A percentile compares a stretch with the other conserved stretches of the same genome.
Evolutionary conservation across 1,140 invertebrate genomes (phyloP).

Genomic region (Temnothorax curvispinosus): DNA sequence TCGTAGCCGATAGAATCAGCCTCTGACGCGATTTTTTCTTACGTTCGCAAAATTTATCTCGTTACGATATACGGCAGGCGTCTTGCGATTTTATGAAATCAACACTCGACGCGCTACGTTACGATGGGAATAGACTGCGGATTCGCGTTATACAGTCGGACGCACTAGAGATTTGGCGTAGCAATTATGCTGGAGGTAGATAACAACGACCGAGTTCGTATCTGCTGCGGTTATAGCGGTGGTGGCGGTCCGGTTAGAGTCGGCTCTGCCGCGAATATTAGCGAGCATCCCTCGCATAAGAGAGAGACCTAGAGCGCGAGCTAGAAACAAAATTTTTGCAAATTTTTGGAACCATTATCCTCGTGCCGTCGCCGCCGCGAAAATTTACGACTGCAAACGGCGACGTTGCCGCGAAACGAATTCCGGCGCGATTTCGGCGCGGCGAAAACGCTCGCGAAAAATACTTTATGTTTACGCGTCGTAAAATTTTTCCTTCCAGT

Average conservation of each 20-base stretch:
- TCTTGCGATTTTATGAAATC: constrained; percentile 27
- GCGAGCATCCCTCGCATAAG: neutral
- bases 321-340: neutral
- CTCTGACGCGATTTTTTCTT: neutral
- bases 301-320: neutral
- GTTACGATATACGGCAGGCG: neutral
- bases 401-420: constrained; percentile 23
- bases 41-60: neutral
- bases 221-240: constrained; percentile 55
- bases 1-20: constrained; percentile 18
- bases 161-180: constrained; percentile 52
- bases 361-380: neutral
- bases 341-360: constrained; percentile 48
- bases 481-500: constrained; percentile 63
- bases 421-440: constrained; percentile 41
- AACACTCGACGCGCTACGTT: constrained; percentile 2
- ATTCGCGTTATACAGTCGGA: constrained; percentile 19
- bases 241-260: constrained; percentile 12
- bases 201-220: constrained; percentile 68
- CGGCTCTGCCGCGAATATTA: constrained; percentile 13
- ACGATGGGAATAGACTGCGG: constrained; percentile 29
- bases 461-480: constrained; percentile 66
- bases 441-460: constrained; percentile 22
- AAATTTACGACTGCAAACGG: constrained; percentile 34
- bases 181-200: constrained; percentile 71